A percentile compares a stretch with the other conserved stretches of the same genome.
Evolutionary conservation across 2,888 invertebrate species (phyloP).

Genomic region (Cremastinae sp.): DNA sequence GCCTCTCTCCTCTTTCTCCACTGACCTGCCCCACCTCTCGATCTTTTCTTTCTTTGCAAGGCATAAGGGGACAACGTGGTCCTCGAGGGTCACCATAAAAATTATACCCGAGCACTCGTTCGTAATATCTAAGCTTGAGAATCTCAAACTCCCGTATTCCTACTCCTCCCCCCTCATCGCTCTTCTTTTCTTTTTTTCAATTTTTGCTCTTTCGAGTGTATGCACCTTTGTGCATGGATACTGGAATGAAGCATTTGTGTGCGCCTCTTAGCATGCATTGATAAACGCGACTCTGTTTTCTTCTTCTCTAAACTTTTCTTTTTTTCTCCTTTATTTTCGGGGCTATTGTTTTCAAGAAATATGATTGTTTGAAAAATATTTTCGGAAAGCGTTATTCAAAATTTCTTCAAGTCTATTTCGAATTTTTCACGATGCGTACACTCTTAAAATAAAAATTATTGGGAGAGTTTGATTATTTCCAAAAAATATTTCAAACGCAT

Average conservation of each 20-base stretch:
- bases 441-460: too few species aligned
- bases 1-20: slow-evolving; percentile 21
- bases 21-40: slow-evolving; percentile 44
- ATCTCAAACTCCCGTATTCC: slow-evolving; percentile 58
- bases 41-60: slow-evolving; percentile 16
- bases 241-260: slow-evolving; percentile 7
- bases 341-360: slow-evolving; percentile 32
- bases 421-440: too few species aligned
- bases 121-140: slow-evolving; percentile 67
- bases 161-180: slow-evolving; percentile 25
- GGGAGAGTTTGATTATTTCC: too few species aligned
- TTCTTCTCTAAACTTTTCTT: slow-evolving; percentile 9
- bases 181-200: slow-evolving; percentile 4
- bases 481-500: too few species aligned
- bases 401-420: slow-evolving; percentile 6
- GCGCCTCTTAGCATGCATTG: slow-evolving; percentile 10
- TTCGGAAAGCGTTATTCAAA: background rate
- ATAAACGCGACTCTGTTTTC: slow-evolving; percentile 1
- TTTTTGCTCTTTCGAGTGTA: background rate
- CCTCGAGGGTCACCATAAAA: slow-evolving; percentile 73
- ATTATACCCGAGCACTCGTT: slow-evolving; percentile 71
- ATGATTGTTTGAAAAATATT: slow-evolving; percentile 5
- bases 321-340: background rate
- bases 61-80: slow-evolving; percentile 60
- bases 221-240: background rate